A percentile compares a stretch with the other conserved stretches of the same genome.
phyloP scores from a whole-genome alignment of 1,140 invertebrate genomes.

The Caenorhabditis latens region DNA sequence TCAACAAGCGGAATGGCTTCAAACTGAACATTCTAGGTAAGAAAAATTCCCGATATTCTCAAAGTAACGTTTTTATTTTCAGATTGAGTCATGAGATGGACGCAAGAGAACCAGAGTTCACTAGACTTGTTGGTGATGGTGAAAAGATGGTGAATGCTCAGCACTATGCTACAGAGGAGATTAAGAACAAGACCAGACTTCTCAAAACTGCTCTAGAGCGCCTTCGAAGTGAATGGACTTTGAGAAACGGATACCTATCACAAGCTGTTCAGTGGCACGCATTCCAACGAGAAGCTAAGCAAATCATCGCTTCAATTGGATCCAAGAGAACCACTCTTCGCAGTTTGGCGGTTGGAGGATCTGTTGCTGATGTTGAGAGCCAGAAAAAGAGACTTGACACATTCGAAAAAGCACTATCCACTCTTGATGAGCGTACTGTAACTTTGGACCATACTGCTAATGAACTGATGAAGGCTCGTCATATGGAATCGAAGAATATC shows the following conservation, averaged over 20 bases:
- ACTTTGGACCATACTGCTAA: constrained; percentile 69
- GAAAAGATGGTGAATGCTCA: constrained; percentile 86
- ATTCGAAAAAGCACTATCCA: constrained; percentile 82
- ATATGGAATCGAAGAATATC: constrained; percentile 80
- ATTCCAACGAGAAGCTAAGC: constrained; percentile 93
- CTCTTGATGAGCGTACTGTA: constrained; percentile 81
- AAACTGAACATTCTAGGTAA: constrained; percentile 84
- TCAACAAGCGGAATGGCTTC: constrained; percentile 87
- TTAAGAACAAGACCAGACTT: constrained; percentile 84
- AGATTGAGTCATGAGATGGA: constrained; percentile 92
- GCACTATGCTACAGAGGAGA: constrained; percentile 84
- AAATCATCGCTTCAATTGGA: constrained; percentile 89
- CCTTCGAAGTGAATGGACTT: constrained; percentile 88
- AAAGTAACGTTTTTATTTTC: too few species aligned
- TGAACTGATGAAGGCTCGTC: constrained; percentile 76
- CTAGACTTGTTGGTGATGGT: constrained; percentile 85
- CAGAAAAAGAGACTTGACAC: constrained; percentile 82
- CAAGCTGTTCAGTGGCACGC: constrained; percentile 94
- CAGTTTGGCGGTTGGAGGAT: constrained; percentile 78
- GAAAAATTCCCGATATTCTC: too few species aligned
- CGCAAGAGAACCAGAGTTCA: constrained; percentile 89
- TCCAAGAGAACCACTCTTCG: constrained; percentile 85
- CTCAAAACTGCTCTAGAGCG: constrained; percentile 86
- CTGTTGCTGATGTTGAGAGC: constrained; percentile 88
- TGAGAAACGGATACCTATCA: constrained; percentile 90